Evolutionary conservation across 2,797 vertebrate species (phyloP).

Genomic region (Notoglanidium macrostoma): DNA sequence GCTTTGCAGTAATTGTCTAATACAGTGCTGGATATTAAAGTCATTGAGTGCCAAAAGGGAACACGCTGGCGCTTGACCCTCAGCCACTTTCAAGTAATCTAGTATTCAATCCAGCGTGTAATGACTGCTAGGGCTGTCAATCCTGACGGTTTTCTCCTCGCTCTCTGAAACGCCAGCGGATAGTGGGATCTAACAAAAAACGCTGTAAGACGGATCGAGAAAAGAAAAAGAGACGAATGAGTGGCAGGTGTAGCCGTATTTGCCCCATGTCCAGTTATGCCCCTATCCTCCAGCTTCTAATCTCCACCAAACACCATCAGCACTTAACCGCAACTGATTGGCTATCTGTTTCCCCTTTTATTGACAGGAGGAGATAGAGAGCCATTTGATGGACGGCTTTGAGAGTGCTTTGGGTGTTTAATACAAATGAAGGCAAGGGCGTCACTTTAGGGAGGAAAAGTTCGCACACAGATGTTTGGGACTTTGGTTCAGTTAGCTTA

Average conservation of each 20-base stretch:
- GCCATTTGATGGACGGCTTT: constrained; percentile 70
- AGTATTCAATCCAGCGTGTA: constrained; percentile 99
- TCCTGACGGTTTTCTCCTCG: constrained; percentile 89
- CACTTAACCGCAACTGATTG: constrained; percentile 16
- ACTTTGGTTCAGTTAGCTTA: constrained; percentile 57
- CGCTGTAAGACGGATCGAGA: not conserved
- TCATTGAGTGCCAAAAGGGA: constrained; percentile 99
- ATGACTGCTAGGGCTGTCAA: constrained; percentile 99
- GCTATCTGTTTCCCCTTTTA: constrained; percentile 19
- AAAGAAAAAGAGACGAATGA: constrained; percentile 39
- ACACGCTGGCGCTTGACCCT: constrained; percentile 98
- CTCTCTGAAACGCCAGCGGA: constrained; percentile 41
- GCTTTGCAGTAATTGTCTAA: constrained; percentile 99
- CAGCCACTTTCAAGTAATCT: constrained; percentile 99
- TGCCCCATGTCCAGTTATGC: constrained; percentile 45
- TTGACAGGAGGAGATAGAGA: constrained; percentile 26
- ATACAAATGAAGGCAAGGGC: constrained; percentile 65
- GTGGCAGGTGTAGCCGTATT: constrained; percentile 47
- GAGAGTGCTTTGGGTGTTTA: constrained; percentile 75
- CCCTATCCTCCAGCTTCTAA: constrained; percentile 47
- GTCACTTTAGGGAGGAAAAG: constrained; percentile 41
- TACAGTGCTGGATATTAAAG: constrained; percentile 99
- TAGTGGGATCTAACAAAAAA: constrained; percentile 33
- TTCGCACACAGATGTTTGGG: constrained; percentile 49
- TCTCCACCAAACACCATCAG: constrained; percentile 36